phyloP scores from a whole-genome alignment of 2,797 vertebrate genomes.

The Sebastes oblongus region DNA sequence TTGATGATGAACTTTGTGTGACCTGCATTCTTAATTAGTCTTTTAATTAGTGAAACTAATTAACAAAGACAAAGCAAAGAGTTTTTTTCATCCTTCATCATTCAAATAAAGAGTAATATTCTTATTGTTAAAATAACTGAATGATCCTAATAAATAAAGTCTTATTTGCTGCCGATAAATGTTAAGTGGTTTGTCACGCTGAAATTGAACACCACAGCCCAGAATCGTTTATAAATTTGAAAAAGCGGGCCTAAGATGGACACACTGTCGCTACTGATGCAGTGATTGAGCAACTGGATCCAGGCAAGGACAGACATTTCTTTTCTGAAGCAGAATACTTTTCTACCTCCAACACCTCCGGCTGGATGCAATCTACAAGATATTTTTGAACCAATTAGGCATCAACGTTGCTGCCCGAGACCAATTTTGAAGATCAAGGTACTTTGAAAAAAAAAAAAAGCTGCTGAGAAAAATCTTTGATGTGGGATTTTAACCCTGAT shows the following conservation, averaged over 20 bases:
- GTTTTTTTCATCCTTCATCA: background rate
- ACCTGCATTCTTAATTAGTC: conserved; percentile 22
- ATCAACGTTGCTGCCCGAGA: conserved; percentile 74
- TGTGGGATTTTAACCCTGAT: conserved; percentile 78
- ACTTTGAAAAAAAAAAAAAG: conserved; percentile 63
- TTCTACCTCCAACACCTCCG: conserved; percentile 66
- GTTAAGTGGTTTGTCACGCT: background rate
- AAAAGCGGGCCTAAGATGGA: conserved; percentile 9
- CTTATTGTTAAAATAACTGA: background rate
- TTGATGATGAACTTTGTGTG: conserved; percentile 19
- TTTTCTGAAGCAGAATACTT: conserved; percentile 62
- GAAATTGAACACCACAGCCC: background rate
- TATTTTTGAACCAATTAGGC: conserved; percentile 81
- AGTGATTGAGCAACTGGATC: conserved; percentile 45
- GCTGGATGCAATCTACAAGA: conserved; percentile 75
- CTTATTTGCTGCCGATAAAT: background rate
- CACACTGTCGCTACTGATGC: conserved; percentile 30
- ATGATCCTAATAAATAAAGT: conserved; percentile 1
- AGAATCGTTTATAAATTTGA: conserved; percentile 3
- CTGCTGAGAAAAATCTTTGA: conserved; percentile 76
- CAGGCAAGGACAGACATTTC: conserved; percentile 51
- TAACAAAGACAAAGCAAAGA: background rate
- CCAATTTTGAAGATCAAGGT: conserved; percentile 82
- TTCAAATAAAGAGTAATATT: background rate
- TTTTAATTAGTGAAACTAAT: conserved; percentile 30